phyloP scores from a whole-genome alignment of 2,797 vertebrate genomes.

The Enoplosus armatus region DNA sequence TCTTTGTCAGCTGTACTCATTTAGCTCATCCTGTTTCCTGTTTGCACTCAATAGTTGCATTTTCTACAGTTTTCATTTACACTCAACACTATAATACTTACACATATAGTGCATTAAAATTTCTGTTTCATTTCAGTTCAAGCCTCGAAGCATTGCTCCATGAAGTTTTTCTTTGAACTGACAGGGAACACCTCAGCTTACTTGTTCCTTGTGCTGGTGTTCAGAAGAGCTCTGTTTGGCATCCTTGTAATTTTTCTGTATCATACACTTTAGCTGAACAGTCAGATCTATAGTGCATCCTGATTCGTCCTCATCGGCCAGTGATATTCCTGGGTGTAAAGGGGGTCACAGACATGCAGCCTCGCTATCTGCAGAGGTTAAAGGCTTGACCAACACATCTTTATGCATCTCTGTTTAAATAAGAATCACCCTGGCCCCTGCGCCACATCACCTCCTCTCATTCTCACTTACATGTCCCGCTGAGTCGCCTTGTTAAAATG shows the following conservation, averaged over 20 bases:
- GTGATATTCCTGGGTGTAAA: background rate
- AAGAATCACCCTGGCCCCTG: slow-evolving; percentile 27
- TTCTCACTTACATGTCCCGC: slow-evolving; percentile 19
- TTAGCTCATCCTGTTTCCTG: background rate
- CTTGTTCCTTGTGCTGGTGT: background rate
- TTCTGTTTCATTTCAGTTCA: background rate
- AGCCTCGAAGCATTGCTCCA: background rate
- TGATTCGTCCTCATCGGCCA: background rate
- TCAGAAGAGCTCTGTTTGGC: background rate
- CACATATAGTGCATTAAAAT: background rate
- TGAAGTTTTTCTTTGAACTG: background rate
- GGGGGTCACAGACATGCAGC: slow-evolving; percentile 17
- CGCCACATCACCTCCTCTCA: slow-evolving; percentile 13
- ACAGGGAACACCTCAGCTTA: background rate
- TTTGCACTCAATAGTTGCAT: background rate
- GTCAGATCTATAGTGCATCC: background rate
- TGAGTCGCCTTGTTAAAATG: slow-evolving; percentile 50
- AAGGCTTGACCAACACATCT: slow-evolving; percentile 8
- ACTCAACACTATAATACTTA: background rate
- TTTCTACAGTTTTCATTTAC: background rate
- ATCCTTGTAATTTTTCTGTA: background rate
- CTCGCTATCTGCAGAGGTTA: slow-evolving; percentile 3
- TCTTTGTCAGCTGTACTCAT: background rate
- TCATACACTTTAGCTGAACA: background rate
- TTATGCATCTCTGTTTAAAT: slow-evolving; percentile 78